A percentile compares a stretch with the other conserved stretches of the same genome.
These are phyloP conservation scores for Ochropleura plecta DNA, from an alignment of 2,888 invertebrate genomes.

Conservation along the genomic window DNA sequence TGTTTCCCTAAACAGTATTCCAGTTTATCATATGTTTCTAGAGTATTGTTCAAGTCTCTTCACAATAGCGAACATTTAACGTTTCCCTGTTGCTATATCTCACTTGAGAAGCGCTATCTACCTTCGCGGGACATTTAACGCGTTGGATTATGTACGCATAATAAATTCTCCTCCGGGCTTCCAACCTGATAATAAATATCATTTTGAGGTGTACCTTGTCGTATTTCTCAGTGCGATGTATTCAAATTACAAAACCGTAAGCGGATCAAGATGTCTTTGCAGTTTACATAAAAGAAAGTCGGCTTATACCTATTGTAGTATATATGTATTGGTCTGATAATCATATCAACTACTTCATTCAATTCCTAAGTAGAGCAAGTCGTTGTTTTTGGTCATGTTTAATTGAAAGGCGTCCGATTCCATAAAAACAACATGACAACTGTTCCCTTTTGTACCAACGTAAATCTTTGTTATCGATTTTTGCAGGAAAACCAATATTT, in stretches of 20 bases:
- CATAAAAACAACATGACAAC: too few species aligned
- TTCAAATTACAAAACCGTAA: slow-evolving; percentile 32
- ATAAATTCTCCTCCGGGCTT: slow-evolving; percentile 52
- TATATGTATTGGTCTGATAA: too few species aligned
- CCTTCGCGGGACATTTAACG: slow-evolving; percentile 56
- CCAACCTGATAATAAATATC: slow-evolving; percentile 55
- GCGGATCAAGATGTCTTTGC: neutral
- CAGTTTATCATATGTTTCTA: neutral
- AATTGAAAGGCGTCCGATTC: too few species aligned
- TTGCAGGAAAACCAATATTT: neutral
- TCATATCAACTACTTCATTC: neutral
- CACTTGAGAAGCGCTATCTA: slow-evolving; percentile 48
- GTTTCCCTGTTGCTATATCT: slow-evolving; percentile 36
- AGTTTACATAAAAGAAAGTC: neutral
- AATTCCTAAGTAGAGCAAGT: neutral
- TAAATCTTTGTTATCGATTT: neutral
- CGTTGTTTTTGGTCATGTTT: neutral
- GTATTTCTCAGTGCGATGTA: slow-evolving; percentile 18
- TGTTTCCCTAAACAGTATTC: neutral
- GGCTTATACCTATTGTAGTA: too few species aligned
- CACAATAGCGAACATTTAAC: slow-evolving; percentile 15
- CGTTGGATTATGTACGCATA: slow-evolving; percentile 54
- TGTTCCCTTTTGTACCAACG: neutral
- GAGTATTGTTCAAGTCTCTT: neutral
- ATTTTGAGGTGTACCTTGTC: slow-evolving; percentile 47